A percentile compares a stretch with the other conserved stretches of the same genome.
Conservation (phyloP, 2,888 invertebrate genomes). For the Epirrhoe alternata region DNA sequence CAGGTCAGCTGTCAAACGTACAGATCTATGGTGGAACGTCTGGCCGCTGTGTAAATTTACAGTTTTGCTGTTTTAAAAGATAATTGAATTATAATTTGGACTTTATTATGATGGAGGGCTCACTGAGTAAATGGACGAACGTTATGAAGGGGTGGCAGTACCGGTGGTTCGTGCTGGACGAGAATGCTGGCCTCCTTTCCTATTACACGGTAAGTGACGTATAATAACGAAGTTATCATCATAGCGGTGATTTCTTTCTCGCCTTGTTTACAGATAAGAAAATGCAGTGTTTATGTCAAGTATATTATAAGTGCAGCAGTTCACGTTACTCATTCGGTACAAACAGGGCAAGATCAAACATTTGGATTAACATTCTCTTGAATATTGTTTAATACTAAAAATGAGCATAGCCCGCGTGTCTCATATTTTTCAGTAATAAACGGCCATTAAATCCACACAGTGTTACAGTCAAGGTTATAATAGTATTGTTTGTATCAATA, state of each 20-base stretch:
- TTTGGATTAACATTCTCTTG: not conserved
- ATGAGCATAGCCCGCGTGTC: not conserved
- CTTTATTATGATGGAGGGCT: conserved; percentile 93
- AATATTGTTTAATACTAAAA: conserved; percentile 5
- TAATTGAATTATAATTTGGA: conserved; percentile 66
- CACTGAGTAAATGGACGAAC: conserved; percentile 98
- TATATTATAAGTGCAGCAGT: not conserved
- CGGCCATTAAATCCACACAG: not conserved
- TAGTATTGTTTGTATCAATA: not conserved
- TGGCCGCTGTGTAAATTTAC: conserved; percentile 70
- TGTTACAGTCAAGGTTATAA: conserved; percentile 18
- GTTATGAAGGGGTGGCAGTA: conserved; percentile 99
- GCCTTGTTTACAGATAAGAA: conserved; percentile 17
- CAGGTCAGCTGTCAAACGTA: conserved; percentile 66
- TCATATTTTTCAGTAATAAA: not conserved
- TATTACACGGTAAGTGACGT: conserved; percentile 97
- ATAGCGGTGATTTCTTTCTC: conserved; percentile 39
- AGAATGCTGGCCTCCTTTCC: conserved; percentile 96
- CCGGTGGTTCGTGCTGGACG: conserved; percentile 99
- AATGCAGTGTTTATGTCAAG: conserved; percentile 19
- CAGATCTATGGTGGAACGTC: conserved; percentile 72
- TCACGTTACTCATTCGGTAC: not conserved
- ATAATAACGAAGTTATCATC: conserved; percentile 41
- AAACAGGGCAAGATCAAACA: not conserved
- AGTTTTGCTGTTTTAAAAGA: conserved; percentile 72